These are phyloP conservation scores for Drosophila paulistorum DNA, from an alignment of 1,140 invertebrate genomes.

Conservation along the genomic window DNA sequence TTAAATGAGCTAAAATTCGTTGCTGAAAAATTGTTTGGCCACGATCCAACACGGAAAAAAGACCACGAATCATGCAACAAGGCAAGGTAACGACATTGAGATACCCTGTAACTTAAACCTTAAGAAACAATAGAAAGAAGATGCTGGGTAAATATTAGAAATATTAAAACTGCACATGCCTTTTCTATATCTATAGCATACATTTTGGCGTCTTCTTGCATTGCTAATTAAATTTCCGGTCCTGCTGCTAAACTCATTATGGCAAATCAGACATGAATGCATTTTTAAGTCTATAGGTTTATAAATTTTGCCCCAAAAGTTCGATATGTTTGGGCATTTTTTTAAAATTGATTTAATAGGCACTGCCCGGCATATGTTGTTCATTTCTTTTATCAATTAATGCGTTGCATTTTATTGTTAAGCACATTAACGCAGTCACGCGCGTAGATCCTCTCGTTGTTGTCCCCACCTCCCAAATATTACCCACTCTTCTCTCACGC, in stretches of 20 bases:
- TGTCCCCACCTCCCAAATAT: not conserved
- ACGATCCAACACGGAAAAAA: slow-evolving; percentile 33
- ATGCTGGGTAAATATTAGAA: not conserved
- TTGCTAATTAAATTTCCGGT: not conserved
- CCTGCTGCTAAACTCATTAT: slow-evolving; percentile 35
- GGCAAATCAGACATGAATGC: slow-evolving; percentile 46
- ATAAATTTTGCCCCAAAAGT: not conserved
- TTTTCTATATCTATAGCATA: not conserved
- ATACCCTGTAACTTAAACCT: too few relatives aligned
- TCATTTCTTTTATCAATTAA: slow-evolving; percentile 71
- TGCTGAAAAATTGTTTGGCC: slow-evolving; percentile 48
- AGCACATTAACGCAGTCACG: slow-evolving; percentile 80
- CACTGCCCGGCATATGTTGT: slow-evolving; percentile 15
- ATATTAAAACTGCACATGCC: too few relatives aligned
- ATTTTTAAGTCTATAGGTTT: slow-evolving; percentile 17
- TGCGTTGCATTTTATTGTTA: slow-evolving; percentile 80
- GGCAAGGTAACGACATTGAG: too few relatives aligned
- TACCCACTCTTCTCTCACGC: too few relatives aligned
- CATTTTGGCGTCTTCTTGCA: not conserved
- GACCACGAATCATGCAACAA: too few relatives aligned
- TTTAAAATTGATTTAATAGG: slow-evolving; percentile 49
- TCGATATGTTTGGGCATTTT: slow-evolving; percentile 12
- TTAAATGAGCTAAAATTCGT: slow-evolving; percentile 52
- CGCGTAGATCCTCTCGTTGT: slow-evolving; percentile 42
- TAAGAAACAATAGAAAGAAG: not conserved